A percentile compares a stretch with the other conserved stretches of the same genome.
Conservation (phyloP, 2,113 vertebrate species). For the Dasyprocta punctata region DNA sequence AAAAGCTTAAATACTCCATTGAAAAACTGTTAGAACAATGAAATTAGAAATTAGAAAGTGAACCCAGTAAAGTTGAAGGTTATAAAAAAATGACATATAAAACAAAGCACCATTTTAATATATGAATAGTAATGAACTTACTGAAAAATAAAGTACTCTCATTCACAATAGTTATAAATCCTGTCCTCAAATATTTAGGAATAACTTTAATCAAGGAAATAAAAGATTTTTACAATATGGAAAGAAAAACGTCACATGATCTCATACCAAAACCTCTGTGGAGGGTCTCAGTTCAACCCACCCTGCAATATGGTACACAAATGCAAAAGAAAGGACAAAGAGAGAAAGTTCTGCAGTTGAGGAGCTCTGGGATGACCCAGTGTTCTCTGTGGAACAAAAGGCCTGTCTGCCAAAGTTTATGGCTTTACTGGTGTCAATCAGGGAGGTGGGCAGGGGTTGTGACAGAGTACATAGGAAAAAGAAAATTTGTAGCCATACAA, state of each 20-base stretch:
- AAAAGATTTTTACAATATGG: neutral
- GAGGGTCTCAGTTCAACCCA: neutral
- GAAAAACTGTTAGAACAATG: neutral
- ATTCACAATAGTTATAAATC: neutral
- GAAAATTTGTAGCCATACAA: too few relatives aligned
- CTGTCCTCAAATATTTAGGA: neutral
- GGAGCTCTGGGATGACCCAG: too few relatives aligned
- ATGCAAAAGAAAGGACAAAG: neutral
- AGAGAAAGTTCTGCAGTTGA: too few relatives aligned
- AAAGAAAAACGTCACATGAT: neutral
- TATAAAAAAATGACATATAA: neutral
- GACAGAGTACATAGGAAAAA: too few relatives aligned
- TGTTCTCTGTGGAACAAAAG: too few relatives aligned
- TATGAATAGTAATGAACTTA: neutral
- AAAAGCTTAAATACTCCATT: neutral
- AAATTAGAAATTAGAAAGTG: neutral
- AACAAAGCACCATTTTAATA: neutral
- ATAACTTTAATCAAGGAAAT: neutral
- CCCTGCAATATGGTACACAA: neutral
- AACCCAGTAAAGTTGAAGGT: neutral
- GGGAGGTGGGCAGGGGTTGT: too few relatives aligned
- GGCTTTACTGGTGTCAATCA: too few relatives aligned
- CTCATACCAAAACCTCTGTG: neutral
- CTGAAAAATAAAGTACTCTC: neutral
- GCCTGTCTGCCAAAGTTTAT: too few relatives aligned